Conservation (phyloP, 2,888 invertebrate species). For the Matsumyia berberina region DNA sequence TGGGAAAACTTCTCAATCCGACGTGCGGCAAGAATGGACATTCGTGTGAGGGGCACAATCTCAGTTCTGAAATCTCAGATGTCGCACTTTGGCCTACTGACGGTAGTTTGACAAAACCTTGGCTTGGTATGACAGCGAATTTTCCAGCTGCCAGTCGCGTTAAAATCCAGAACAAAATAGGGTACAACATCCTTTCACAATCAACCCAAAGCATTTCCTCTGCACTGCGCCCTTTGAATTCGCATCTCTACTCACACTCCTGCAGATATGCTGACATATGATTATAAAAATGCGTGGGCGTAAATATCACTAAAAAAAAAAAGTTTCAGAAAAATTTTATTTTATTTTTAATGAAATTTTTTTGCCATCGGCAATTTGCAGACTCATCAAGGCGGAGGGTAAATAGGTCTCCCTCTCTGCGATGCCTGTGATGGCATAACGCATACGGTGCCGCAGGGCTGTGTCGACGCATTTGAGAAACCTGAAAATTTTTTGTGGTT, state of each 20-base stretch:
- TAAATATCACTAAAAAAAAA: constrained; percentile 18
- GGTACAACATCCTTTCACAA: constrained; percentile 9
- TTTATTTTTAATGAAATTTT: constrained; percentile 60
- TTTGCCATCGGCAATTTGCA: constrained; percentile 54
- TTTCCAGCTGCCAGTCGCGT: too few species aligned
- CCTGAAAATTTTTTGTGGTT: constrained; percentile 39
- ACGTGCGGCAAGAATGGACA: too few species aligned
- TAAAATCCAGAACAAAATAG: too few species aligned
- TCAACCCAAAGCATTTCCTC: constrained; percentile 2
- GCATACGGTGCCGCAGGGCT: constrained; percentile 37
- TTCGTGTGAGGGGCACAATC: too few species aligned
- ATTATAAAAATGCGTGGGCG: constrained; percentile 56
- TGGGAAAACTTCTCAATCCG: too few species aligned
- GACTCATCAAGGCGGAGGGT: constrained; percentile 51
- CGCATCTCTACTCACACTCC: background rate
- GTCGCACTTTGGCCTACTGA: too few species aligned
- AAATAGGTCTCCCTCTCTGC: constrained; percentile 42
- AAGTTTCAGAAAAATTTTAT: constrained; percentile 21
- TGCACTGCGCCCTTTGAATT: constrained; percentile 3
- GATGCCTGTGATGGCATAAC: constrained; percentile 12
- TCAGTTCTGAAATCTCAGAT: too few species aligned
- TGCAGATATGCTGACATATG: constrained; percentile 24
- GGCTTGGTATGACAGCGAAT: too few species aligned
- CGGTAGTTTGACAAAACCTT: too few species aligned
- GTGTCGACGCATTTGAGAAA: constrained; percentile 56